Conservation (phyloP, 1,140 invertebrate species). For the Berghia stephanieae region DNA sequence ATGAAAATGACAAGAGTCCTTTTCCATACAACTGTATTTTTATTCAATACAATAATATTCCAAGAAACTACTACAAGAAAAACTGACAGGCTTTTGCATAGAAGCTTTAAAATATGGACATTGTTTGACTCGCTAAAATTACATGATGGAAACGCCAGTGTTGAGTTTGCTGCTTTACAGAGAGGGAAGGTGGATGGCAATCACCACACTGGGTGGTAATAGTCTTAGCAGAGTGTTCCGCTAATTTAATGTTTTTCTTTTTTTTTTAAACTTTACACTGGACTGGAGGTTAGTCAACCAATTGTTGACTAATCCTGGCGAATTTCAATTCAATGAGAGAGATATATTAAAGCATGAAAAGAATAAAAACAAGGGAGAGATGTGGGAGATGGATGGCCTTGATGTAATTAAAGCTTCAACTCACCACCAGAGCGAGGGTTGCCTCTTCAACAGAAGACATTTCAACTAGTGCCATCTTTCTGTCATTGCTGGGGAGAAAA, state of each 20-base stretch:
- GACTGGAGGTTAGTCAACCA: not conserved
- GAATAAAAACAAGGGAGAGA: not conserved
- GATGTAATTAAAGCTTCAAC: conserved; percentile 35
- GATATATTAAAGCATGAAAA: not conserved
- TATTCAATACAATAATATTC: too few species aligned
- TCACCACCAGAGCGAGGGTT: conserved; percentile 88
- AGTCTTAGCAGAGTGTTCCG: too few species aligned
- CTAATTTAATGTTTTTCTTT: not conserved
- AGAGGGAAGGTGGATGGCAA: too few species aligned
- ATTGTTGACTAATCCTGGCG: not conserved
- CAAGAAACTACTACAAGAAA: too few species aligned
- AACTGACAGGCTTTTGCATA: too few species aligned
- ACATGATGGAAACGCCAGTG: too few species aligned
- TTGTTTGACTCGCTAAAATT: too few species aligned
- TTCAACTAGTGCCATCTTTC: conserved; percentile 99
- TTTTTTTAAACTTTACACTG: not conserved
- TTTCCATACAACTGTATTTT: too few species aligned
- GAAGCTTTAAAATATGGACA: too few species aligned
- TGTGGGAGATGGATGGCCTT: not conserved
- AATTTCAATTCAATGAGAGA: not conserved
- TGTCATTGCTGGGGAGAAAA: conserved; percentile 83
- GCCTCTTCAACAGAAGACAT: conserved; percentile 94
- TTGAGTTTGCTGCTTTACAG: too few species aligned
- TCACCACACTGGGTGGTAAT: too few species aligned
- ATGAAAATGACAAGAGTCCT: too few species aligned